Base-by-base conservation (phyloP, 2,888 invertebrate genomes). In the Drosophila multiciliata region DNA sequence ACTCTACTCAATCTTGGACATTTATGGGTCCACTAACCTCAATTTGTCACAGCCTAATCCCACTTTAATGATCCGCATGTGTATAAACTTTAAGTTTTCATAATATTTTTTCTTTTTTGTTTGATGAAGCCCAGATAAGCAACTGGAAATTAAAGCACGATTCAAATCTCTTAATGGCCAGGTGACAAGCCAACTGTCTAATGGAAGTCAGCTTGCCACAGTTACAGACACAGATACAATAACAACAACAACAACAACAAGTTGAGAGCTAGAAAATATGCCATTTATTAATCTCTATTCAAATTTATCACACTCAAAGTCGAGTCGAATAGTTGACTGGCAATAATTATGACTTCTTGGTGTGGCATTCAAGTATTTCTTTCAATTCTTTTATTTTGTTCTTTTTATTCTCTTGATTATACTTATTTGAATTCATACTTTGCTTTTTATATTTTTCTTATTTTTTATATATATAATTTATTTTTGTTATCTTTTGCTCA, bases 321-420 rank as follows among this genome's bases (percentile, higher is more conserved):
- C 65, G 49, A 72, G 40, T 72, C 57, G 57, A 78, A 73, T 80
- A 74, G 72, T 85, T 85, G 89, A 85, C 89, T 89, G 77, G 89
- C 89, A 84, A 87, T 89, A 85, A 89, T 87, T 85, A 85, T 85
- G 89, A 84, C 78, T 89, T 81, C 87, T 89, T 82, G 77, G 70
- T 67, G 79, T 84, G 77, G 59, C 70, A 66, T 45, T 62, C 63
- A 57, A 74, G 67, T 81, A 60, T 81, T 81, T 70, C 59, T 69
- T 76, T 65, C 69, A 69, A 55, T 61, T 65, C 49, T n/a, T 38
- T 55, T 55, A 12, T 55, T 38, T n/a, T 9, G 23, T 15, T 45
- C 45, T 49, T 9, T 49, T 49, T 26, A 3, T 8, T 15, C 49
- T 60, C 65, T 59, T 5, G 15, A 68, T 57, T 62, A 62, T 71